Evolutionary conservation across 2,113 vertebrate species (phyloP).

Genomic region (Scopus umbretta): DNA sequence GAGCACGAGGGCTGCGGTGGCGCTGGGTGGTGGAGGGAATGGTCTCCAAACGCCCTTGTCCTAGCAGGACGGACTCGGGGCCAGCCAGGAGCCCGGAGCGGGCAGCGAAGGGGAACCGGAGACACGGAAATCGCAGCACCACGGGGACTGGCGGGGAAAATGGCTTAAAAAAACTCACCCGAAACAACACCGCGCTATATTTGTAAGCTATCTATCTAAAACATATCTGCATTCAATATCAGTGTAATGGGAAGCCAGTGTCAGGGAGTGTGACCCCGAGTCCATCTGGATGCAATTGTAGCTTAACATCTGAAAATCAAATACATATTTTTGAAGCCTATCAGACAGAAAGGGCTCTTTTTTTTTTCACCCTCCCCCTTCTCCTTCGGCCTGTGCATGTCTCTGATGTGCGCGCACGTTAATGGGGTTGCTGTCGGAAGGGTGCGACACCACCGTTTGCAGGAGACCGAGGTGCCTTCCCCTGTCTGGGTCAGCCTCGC

Average conservation of each 20-base stretch:
- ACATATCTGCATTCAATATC: conserved; percentile 46
- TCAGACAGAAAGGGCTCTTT: conserved; percentile 33
- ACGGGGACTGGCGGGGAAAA: background rate
- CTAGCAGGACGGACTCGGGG: background rate
- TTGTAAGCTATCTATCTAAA: conserved; percentile 11
- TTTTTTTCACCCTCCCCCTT: background rate
- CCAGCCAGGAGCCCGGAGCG: rapidly evolving
- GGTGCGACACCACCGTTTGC: background rate
- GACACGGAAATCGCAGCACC: background rate
- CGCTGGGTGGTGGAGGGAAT: background rate
- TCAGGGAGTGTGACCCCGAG: conserved; percentile 29
- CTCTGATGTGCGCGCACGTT: background rate
- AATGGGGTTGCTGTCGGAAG: background rate
- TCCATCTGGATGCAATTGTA: conserved; percentile 62
- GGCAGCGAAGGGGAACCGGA: rapidly evolving
- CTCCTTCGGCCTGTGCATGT: background rate
- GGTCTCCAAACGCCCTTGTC: background rate
- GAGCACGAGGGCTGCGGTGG: rapidly evolving
- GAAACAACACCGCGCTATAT: background rate
- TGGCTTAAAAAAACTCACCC: background rate
- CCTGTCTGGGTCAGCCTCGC: background rate
- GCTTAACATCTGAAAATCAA: conserved; percentile 63
- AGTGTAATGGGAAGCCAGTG: conserved; percentile 57
- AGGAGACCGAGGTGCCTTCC: background rate
- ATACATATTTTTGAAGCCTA: conserved; percentile 55